A percentile compares a stretch with the other conserved stretches of the same genome.
Evolutionary conservation across 2,113 vertebrate genomes (phyloP).

Genomic region (Loxodonta africana): DNA sequence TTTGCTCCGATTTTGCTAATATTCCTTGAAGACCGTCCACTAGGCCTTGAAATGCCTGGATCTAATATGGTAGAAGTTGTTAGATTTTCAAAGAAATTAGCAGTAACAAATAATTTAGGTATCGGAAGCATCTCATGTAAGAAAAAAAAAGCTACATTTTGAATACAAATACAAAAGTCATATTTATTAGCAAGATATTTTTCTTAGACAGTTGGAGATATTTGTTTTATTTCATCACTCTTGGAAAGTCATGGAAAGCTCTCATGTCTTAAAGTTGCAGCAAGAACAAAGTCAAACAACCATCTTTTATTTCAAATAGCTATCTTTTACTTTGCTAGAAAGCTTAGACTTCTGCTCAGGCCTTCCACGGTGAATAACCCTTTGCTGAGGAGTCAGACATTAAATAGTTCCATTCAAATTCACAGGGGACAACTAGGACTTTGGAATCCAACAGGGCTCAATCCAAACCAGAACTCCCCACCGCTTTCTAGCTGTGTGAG

Average conservation of each 20-base stretch:
- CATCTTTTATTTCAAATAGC: neutral
- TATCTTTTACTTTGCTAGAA: neutral
- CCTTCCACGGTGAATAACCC: neutral
- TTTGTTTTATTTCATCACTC: neutral
- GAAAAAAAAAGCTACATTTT: neutral
- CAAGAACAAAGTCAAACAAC: neutral
- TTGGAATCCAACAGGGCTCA: neutral
- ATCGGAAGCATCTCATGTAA: neutral
- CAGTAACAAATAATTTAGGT: neutral
- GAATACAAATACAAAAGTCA: neutral
- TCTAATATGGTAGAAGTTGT: neutral
- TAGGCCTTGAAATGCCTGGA: neutral
- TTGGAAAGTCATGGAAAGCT: neutral
- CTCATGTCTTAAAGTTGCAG: neutral
- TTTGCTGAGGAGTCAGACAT: neutral
- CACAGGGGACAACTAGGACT: neutral
- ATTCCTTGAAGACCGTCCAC: neutral
- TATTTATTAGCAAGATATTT: neutral
- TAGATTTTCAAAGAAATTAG: conserved; percentile 21
- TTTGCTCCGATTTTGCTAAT: neutral
- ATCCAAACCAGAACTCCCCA: neutral
- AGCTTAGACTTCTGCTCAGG: neutral
- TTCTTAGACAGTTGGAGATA: neutral
- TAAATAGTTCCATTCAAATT: neutral
- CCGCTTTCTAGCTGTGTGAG: neutral